Evolutionary conservation across 2,113 vertebrate species (phyloP).

Genomic region (Stercorarius parasiticus): DNA sequence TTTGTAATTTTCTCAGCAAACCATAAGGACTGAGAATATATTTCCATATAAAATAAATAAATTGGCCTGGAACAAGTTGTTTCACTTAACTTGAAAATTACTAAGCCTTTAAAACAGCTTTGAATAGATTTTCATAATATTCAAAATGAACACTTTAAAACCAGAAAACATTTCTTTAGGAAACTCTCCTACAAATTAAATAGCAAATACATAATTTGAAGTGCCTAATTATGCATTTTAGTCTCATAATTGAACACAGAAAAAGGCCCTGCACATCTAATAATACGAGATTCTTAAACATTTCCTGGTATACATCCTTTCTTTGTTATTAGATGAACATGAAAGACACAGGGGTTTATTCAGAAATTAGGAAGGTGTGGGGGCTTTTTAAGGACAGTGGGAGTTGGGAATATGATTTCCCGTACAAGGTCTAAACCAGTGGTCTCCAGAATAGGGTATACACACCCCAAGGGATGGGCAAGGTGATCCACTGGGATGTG

Average conservation of each 20-base stretch:
- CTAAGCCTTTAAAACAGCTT: background rate
- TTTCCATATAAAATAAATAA: background rate
- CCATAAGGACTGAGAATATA: background rate
- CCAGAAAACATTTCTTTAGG: background rate
- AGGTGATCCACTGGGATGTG: background rate
- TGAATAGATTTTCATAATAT: background rate
- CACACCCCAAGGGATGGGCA: background rate
- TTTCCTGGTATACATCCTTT: background rate
- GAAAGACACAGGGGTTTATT: rapidly evolving
- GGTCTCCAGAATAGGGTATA: background rate
- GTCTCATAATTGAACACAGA: background rate
- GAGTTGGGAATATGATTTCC: background rate
- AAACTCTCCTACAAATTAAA: background rate
- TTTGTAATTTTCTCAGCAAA: background rate
- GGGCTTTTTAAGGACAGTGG: background rate
- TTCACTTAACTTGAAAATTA: background rate
- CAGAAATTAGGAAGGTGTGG: background rate
- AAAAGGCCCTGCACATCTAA: background rate
- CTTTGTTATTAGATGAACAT: background rate
- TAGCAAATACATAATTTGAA: background rate
- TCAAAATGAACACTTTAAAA: background rate
- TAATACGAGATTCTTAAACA: background rate
- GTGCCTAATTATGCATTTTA: background rate
- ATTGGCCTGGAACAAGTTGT: background rate
- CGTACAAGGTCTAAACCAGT: background rate